Percentiles rank a stretch among this genome's conserved stretches.
phyloP scores from a whole-genome alignment of 2,113 vertebrate genomes.

The Hemiscyllium ocellatum region DNA sequence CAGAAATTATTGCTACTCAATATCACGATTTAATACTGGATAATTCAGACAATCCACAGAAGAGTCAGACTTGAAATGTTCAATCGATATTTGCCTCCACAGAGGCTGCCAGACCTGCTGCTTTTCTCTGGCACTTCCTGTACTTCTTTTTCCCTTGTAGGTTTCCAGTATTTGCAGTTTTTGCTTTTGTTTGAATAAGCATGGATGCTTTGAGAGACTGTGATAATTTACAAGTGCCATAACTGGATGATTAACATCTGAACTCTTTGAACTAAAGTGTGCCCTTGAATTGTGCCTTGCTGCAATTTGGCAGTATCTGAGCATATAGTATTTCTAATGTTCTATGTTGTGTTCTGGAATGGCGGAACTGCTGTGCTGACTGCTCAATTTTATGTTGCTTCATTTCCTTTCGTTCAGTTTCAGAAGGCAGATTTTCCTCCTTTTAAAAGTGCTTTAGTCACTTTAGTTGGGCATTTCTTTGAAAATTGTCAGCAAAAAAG shows the following conservation, averaged over 20 bases:
- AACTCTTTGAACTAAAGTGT: neutral
- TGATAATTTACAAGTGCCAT: too few relatives aligned
- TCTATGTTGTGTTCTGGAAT: neutral
- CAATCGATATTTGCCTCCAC: too few relatives aligned
- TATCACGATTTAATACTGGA: neutral
- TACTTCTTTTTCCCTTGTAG: too few relatives aligned
- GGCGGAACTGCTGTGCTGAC: too few relatives aligned
- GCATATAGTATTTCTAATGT: neutral
- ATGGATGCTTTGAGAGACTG: neutral
- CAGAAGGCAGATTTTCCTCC: neutral
- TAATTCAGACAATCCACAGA: neutral
- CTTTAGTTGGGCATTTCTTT: conserved; percentile 65
- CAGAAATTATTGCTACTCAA: neutral
- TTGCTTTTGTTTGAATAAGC: too few relatives aligned
- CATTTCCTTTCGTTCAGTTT: neutral
- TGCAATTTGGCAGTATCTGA: neutral
- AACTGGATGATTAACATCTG: neutral
- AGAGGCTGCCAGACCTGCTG: too few relatives aligned
- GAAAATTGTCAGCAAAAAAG: conserved; percentile 57
- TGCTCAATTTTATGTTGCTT: neutral
- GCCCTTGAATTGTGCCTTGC: neutral
- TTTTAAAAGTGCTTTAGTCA: conserved; percentile 46
- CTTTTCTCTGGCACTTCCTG: too few relatives aligned
- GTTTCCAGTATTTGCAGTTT: too few relatives aligned
- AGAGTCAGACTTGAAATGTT: too few relatives aligned